Percentiles rank a stretch among this genome's conserved stretches.
phyloP scores from a whole-genome alignment of 30 jellyfish, hydroid and myxozoan species.

The Aurelia sp. region DNA sequence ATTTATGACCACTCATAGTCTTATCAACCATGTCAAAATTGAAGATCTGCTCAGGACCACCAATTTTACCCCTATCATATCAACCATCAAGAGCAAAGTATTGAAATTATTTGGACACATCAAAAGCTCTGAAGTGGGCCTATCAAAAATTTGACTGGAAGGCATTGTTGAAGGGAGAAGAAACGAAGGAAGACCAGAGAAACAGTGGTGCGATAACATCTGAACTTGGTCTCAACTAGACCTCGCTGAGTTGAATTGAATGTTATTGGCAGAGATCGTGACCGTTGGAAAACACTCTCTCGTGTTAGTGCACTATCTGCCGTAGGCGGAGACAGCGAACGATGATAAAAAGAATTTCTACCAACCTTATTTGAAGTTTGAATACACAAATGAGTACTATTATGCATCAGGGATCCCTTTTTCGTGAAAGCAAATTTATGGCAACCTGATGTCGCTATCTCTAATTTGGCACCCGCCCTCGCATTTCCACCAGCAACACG shows the following conservation, averaged over 20 bases:
- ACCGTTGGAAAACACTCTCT: neutral
- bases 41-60: neutral
- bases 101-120: neutral
- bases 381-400: constrained; percentile 69
- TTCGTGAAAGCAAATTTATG: constrained; percentile 84
- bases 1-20: neutral
- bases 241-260: neutral
- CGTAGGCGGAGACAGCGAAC: too few relatives aligned
- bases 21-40: neutral
- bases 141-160: neutral
- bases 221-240: neutral
- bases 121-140: neutral
- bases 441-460: constrained; percentile 66
- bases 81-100: neutral
- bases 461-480: constrained; percentile 54
- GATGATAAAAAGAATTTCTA: too few relatives aligned
- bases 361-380: constrained; percentile 86
- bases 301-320: too few relatives aligned
- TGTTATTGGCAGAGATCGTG: neutral
- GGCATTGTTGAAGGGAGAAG: neutral
- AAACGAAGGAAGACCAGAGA: neutral
- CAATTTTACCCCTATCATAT: too few relatives aligned
- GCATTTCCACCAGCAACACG: constrained; percentile 82
- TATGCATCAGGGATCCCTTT: constrained; percentile 89
- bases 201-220: neutral